These are phyloP conservation scores for Trochalopteron elliotii DNA, from an alignment of 2,113 vertebrate genomes.

Conservation along the genomic window DNA sequence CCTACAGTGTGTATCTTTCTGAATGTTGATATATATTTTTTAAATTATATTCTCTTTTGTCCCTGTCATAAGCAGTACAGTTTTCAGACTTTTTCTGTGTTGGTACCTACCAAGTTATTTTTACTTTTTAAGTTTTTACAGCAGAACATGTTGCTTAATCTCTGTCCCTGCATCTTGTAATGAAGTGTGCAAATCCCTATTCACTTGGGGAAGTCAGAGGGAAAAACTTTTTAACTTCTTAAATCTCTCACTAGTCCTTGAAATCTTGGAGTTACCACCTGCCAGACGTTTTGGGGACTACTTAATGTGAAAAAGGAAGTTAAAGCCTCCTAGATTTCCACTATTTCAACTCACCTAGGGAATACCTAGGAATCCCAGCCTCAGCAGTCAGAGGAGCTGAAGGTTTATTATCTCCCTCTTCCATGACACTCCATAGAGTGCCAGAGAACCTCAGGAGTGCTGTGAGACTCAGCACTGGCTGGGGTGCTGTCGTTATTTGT, in stretches of 20 bases:
- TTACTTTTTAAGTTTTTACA: not conserved
- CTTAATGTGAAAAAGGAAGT: not conserved
- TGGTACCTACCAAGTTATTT: not conserved
- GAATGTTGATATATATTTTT: not conserved
- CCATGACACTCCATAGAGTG: not conserved
- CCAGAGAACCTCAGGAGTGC: not conserved
- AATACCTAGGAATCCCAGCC: not conserved
- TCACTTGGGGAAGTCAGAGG: not conserved
- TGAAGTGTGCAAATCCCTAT: not conserved
- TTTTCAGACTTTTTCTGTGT: not conserved
- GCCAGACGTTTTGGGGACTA: not conserved
- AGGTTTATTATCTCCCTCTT: not conserved
- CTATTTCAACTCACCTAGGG: not conserved
- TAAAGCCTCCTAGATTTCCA: not conserved
- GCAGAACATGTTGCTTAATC: not conserved
- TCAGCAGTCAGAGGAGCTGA: not conserved
- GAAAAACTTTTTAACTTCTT: not conserved
- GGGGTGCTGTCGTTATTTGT: not conserved
- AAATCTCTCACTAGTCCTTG: not conserved
- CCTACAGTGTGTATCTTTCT: not conserved
- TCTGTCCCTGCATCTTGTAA: not conserved
- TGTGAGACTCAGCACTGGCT: not conserved
- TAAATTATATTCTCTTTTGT: not conserved
- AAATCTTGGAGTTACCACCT: not conserved
- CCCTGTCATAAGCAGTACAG: not conserved